Conservation (phyloP, 2,113 vertebrate species). For the Neotragus moschatus region DNA sequence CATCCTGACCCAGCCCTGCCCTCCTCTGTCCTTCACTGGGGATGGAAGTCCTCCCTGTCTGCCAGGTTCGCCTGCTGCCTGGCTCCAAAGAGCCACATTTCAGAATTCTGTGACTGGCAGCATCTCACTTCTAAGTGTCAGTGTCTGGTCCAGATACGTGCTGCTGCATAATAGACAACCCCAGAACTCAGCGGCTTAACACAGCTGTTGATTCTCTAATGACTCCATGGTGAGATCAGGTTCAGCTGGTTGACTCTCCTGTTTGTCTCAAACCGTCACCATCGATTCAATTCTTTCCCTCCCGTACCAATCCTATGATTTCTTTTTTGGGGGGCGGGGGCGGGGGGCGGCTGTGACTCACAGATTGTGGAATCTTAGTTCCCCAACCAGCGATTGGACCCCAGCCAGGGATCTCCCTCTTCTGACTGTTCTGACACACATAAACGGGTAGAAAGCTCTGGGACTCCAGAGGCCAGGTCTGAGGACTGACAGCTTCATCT, state of each 20-base stretch:
- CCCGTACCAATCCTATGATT: background rate
- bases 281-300: background rate
- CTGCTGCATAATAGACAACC: background rate
- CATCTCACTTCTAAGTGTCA: background rate
- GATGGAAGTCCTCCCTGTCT: background rate
- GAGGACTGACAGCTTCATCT: background rate
- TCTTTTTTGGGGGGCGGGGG: fast-evolving
- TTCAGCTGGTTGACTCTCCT: background rate
- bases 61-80: background rate
- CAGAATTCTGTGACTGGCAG: background rate
- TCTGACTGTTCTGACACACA: background rate
- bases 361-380: background rate
- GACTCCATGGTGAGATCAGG: background rate
- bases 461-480: background rate
- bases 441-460: background rate
- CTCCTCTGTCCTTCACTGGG: background rate
- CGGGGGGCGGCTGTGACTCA: background rate
- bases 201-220: background rate
- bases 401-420: fast-evolving
- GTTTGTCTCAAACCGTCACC: background rate
- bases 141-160: background rate
- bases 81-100: background rate
- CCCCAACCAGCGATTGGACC: background rate
- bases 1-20: background rate
- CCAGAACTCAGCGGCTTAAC: background rate